phyloP scores from a whole-genome alignment of 2,797 vertebrate genomes.

The Chromobotia macracanthus region DNA sequence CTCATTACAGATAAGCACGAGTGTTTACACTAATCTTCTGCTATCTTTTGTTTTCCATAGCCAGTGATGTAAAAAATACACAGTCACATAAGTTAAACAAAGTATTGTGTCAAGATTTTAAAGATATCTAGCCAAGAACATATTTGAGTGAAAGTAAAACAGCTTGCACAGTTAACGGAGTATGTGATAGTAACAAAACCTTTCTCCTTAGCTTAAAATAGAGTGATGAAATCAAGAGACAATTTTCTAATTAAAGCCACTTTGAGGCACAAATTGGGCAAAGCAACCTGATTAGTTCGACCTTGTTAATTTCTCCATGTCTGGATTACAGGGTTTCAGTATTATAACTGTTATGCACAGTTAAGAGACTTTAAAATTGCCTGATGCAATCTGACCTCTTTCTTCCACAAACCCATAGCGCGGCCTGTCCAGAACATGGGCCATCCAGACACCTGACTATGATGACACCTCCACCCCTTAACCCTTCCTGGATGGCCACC shows the following conservation, averaged over 20 bases:
- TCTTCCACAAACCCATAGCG: conserved; percentile 53
- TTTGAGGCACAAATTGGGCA: no score
- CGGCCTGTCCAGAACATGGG: conserved; percentile 55
- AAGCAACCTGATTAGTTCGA: background rate
- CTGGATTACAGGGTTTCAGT: background rate
- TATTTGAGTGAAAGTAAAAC: no score
- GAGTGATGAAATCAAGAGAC: background rate
- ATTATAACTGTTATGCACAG: no score
- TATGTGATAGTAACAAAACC: background rate
- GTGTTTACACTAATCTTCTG: conserved; percentile 13
- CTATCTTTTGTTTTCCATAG: conserved; percentile 8
- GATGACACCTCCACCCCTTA: conserved; percentile 73
- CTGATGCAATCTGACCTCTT: background rate
- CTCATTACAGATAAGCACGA: background rate
- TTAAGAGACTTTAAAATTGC: background rate
- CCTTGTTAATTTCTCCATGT: background rate
- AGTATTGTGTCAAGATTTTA: background rate
- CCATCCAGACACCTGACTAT: conserved; percentile 73
- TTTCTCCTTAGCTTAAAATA: background rate
- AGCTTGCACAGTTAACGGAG: background rate
- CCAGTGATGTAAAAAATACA: background rate
- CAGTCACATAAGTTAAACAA: background rate
- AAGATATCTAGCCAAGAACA: background rate
- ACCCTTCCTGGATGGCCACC: conserved; percentile 82
- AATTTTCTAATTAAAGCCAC: background rate